Evolutionary conservation across 1,140 invertebrate genomes (phyloP), one percentile per base, ranked within the genome.

Genomic region (Cyphomyrmex costatus): DNA sequence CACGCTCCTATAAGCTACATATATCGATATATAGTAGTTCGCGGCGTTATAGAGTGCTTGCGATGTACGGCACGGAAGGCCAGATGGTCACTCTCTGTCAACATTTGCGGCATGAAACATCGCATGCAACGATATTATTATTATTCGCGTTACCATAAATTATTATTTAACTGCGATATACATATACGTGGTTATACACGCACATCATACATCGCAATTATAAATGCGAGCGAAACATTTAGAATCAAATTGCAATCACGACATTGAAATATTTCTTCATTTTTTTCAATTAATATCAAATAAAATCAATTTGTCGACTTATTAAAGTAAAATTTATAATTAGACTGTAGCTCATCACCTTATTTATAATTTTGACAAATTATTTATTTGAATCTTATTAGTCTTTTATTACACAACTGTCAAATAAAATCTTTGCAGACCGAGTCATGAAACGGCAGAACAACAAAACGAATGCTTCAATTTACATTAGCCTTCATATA

Each of bases 91-190:
- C 80, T 85, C 77, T 87, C 89, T 87, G 89, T 90, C 89, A 87
- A 90, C 76, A 85, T 63, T 66, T 74, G 88, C 68, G 79, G 66
- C 88, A 90, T 83, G 88, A 82, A 90, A 90, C 33, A 79, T 90
- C 79, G 89, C 89, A 90, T 90, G 88, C 80, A 77, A 61, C 49
- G 24, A 58, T 65, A 76, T 82, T 89, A 89, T 79, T 77, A 89
- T 79, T 63, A 71, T 74, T 49, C 53, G 56, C 68, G 74, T 19
- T 82, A 24, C 53, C 61, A 79, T 89, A 68, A 86, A 89, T 89
- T 82, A 66, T 68, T 56, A 89, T 86, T 89, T 77, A 88, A 74
- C 61, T 36, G 56, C 27, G 77, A 61, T 21, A 51, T 51, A 66
- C 51, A 58, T 36, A 27, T n/a, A 58, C 5, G 33, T 21, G 65